These are phyloP conservation scores for Pomatostomus ruficeps DNA, from an alignment of 2,113 vertebrate genomes.

Conservation along the genomic window DNA sequence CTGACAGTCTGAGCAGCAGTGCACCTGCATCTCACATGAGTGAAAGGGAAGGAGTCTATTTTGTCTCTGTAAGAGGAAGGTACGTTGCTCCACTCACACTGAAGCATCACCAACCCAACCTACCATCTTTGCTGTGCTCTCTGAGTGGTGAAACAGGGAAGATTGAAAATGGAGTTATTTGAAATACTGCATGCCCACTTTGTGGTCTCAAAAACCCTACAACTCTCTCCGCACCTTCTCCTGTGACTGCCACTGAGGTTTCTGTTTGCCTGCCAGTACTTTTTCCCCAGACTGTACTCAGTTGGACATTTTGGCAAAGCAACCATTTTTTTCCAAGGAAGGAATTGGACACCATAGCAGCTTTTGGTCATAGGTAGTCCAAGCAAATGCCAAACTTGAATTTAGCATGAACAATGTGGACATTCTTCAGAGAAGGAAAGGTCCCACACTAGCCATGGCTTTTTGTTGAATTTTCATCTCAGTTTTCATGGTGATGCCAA, in stretches of 20 bases:
- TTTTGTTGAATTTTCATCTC: background rate
- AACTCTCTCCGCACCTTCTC: background rate
- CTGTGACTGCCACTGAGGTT: background rate
- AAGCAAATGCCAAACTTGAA: background rate
- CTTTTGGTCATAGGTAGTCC: background rate
- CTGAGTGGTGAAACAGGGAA: fast-evolving
- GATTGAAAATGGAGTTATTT: background rate
- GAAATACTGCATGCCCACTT: background rate
- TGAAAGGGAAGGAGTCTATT: background rate
- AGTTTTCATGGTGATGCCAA: background rate
- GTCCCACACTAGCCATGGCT: background rate
- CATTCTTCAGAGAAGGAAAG: background rate
- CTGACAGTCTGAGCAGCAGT: background rate
- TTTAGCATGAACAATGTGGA: background rate
- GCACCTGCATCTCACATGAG: background rate
- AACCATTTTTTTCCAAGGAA: background rate
- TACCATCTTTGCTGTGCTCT: background rate
- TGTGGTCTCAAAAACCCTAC: background rate
- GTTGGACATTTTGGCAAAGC: background rate
- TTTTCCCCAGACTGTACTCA: background rate
- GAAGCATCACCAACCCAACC: background rate
- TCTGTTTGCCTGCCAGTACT: background rate
- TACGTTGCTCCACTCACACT: background rate
- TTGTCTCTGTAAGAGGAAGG: background rate
- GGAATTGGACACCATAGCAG: background rate